phyloP scores from a whole-genome alignment of 1,140 invertebrate species.

The Anadara kagoshimensis region DNA sequence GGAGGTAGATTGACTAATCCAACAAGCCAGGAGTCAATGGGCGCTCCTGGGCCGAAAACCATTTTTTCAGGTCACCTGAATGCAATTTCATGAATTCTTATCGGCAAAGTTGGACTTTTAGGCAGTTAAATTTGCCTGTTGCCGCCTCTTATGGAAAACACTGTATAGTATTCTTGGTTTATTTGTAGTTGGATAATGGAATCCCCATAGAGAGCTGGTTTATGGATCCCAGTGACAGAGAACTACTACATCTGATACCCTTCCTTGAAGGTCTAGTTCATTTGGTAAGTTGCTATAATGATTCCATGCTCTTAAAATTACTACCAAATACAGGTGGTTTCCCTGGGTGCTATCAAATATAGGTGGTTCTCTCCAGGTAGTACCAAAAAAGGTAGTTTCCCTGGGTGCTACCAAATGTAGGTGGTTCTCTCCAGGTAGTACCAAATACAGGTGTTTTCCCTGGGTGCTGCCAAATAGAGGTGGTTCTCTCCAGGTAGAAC shows the following conservation, averaged over 20 bases:
- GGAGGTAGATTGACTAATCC: too few relatives aligned
- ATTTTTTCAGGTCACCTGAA: too few relatives aligned
- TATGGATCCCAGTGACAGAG: slow-evolving; percentile 90
- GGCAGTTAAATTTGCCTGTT: too few relatives aligned
- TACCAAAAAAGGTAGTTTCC: neutral
- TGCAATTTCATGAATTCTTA: too few relatives aligned
- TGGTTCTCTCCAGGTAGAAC: too few relatives aligned
- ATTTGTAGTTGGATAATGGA: slow-evolving; percentile 91
- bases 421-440: neutral
- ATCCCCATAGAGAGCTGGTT: slow-evolving; percentile 99
- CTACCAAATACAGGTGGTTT: too few relatives aligned
- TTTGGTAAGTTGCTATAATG: slow-evolving; percentile 67
- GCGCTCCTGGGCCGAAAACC: too few relatives aligned
- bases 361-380: too few relatives aligned
- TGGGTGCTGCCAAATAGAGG: neutral
- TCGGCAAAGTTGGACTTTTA: too few relatives aligned
- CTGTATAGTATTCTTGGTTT: neutral
- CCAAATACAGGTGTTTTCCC: neutral
- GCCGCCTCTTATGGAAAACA: too few relatives aligned
- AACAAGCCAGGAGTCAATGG: too few relatives aligned
- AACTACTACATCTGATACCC: slow-evolving; percentile 93
- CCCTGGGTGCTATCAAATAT: neutral
- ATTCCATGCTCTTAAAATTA: neutral
- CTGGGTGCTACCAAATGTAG: neutral
- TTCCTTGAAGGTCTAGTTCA: slow-evolving; percentile 89